Base-by-base conservation (phyloP, 2,888 invertebrate species). In the Urechis unicinctus region DNA sequence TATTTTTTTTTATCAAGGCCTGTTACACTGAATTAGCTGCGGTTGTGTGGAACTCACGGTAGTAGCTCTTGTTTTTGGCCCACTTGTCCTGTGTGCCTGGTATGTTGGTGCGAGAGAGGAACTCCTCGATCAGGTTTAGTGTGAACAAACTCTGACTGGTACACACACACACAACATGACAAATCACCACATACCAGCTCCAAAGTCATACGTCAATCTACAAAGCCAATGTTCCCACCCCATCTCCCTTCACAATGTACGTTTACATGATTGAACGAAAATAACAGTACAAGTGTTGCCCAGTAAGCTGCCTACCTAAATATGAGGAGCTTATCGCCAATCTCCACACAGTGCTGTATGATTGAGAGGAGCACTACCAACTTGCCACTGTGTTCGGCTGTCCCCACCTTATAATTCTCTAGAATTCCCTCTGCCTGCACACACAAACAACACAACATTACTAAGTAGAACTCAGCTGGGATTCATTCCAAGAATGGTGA, bases 91-190 rank as follows among this genome's bases (percentile, higher is more conserved):
- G 65, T 28, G 61, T 56, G 28, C 72, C 70, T 3, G 59, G 59
- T 5, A 85, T 79, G 65, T 78, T 74, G 68, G 85, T 86, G 70
- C 84, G 84, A 71, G 88, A 88, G 61, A 97, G 82, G 77, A 92
- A 93, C 73, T 91, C 89, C 81, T 98, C 97, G 60, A 98, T 89
- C 58, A 95, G 83, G 82, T 94, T 91, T 63, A 98, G 80, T 0
- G 97, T 97, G 66, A 95, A 88, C 57, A 98, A 82, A 69, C 94
- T 95, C 78, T 97, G 96, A 68, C 95, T 95, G 78, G n/a, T n/a
- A n/a, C 51, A 74, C 67, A 30, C 26, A 44, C 44, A 51, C 47
- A 53, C 17, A 31, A 22, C 2, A 53, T 9, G 2, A 26, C n/a
- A n/a, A n/a, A n/a, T n/a, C n/a, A n/a, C n/a, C n/a, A n/a, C n/a